phyloP scores from a whole-genome alignment of 1,140 invertebrate species.

The Wiebesia pumilae region DNA sequence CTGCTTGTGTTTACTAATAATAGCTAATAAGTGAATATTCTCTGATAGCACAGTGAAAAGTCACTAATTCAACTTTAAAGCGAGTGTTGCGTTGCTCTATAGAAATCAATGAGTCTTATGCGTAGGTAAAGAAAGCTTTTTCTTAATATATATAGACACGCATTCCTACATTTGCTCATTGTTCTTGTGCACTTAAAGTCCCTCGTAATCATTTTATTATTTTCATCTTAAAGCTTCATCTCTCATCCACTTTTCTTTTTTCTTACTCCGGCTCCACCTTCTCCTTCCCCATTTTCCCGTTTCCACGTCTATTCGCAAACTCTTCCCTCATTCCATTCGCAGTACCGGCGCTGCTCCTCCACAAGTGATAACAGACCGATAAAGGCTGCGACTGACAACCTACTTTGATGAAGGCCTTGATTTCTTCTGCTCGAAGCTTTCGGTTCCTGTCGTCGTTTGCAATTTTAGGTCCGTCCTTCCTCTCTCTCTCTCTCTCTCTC shows the following conservation, averaged over 20 bases:
- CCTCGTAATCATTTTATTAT: constrained; percentile 39
- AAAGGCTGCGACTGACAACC: constrained; percentile 70
- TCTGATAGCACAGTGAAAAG: neutral
- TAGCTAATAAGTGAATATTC: constrained; percentile 12
- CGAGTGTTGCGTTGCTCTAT: neutral
- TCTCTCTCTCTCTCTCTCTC: constrained; percentile 48
- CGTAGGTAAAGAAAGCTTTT: neutral
- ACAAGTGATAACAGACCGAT: constrained; percentile 63
- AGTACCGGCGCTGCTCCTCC: constrained; percentile 43
- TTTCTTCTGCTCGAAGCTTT: constrained; percentile 22
- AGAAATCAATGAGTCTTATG: neutral
- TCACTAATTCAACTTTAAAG: neutral
- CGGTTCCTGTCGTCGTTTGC: constrained; percentile 13
- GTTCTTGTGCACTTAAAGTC: neutral
- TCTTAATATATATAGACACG: neutral
- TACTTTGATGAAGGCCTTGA: constrained; percentile 65
- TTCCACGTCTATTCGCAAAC: neutral
- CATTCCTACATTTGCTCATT: neutral
- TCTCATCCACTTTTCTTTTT: neutral
- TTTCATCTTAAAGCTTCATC: constrained; percentile 19
- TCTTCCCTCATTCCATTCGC: neutral
- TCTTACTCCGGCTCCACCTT: neutral
- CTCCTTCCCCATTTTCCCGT: constrained; percentile 11
- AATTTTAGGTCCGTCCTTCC: constrained; percentile 56
- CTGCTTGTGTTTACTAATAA: neutral